A percentile compares a stretch with the other conserved stretches of the same genome.
Evolutionary conservation across 2,113 vertebrate genomes (phyloP).

Genomic region (Camelus dromedarius): DNA sequence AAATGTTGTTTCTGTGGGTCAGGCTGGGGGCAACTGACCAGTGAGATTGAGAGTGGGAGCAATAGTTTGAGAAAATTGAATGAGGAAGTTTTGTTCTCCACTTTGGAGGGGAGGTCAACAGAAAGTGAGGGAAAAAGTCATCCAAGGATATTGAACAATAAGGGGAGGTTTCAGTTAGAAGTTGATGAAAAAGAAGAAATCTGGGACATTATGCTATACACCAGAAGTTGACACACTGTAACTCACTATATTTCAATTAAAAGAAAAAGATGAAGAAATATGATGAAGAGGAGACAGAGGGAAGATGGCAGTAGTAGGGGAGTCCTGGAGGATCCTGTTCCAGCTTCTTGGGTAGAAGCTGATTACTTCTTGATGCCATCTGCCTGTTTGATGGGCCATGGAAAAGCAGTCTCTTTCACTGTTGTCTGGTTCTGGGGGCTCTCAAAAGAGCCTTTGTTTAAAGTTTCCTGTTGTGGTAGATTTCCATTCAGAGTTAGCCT

Average conservation of each 20-base stretch:
- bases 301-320: background rate
- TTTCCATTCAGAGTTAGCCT: background rate
- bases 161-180: background rate
- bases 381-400: background rate
- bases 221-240: too few relatives aligned
- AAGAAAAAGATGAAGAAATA: background rate
- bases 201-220: too few relatives aligned
- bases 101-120: background rate
- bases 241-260: too few relatives aligned
- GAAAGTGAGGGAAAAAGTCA: background rate
- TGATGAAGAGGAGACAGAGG: background rate
- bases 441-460: background rate
- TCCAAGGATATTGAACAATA: background rate
- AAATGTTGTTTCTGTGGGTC: background rate
- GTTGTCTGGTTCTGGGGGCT: background rate
- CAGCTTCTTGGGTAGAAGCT: background rate
- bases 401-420: slow-evolving; percentile 7
- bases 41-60: background rate
- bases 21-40: background rate
- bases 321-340: background rate
- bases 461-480: background rate
- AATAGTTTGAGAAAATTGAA: background rate
- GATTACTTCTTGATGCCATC: background rate
- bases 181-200: background rate
- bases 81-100: background rate